phyloP scores from a whole-genome alignment of 2,888 invertebrate genomes.

The Vesta saturnalis region DNA sequence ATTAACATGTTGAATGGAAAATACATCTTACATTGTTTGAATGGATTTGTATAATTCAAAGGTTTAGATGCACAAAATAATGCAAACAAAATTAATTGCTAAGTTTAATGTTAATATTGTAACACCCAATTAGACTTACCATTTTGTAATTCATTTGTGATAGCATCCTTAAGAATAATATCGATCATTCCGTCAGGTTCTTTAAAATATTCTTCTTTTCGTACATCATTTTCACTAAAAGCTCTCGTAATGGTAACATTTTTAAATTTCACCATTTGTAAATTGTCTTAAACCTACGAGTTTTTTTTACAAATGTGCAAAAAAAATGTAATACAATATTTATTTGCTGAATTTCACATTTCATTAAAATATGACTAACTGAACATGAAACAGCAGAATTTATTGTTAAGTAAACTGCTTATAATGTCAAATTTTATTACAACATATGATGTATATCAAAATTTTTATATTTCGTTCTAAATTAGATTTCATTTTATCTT shows the following conservation, averaged over 20 bases:
- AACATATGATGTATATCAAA: not conserved
- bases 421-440: not conserved
- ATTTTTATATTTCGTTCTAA: not conserved
- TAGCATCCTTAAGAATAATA: conserved; percentile 9
- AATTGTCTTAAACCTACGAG: not conserved
- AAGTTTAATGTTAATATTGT: too few relatives aligned
- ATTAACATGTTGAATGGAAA: too few relatives aligned
- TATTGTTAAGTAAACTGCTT: not conserved
- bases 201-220: not conserved
- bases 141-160: not conserved
- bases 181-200: conserved; percentile 29
- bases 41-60: too few relatives aligned
- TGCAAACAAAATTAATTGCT: too few relatives aligned
- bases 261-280: conserved; percentile 23
- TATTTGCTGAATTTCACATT: conserved; percentile 10
- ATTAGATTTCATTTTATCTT: not conserved
- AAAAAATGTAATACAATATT: not conserved
- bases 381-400: not conserved
- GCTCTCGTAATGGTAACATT: conserved; percentile 9
- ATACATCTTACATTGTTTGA: too few relatives aligned
- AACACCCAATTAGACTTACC: not conserved
- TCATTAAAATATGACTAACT: not conserved
- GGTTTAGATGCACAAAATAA: too few relatives aligned
- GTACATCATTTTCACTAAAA: not conserved
- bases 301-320: not conserved